phyloP scores from a whole-genome alignment of 2,113 vertebrate genomes.

The Epinephelus cyanopodus region DNA sequence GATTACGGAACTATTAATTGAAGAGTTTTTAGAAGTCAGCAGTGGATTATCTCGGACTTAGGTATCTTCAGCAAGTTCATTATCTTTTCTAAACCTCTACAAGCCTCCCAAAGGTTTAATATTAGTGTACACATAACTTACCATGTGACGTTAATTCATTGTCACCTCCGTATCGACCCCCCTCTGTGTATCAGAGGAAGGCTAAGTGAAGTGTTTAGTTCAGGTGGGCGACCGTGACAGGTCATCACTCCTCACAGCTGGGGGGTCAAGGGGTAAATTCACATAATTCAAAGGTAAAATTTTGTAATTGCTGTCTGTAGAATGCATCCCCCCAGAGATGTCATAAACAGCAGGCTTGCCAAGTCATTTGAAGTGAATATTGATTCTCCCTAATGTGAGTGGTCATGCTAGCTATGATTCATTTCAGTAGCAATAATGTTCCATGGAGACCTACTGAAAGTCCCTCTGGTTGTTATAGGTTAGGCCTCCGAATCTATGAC shows the following conservation, averaged over 20 bases:
- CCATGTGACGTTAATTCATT: slow-evolving; percentile 32
- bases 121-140: slow-evolving; percentile 23
- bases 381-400: slow-evolving; percentile 41
- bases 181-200: neutral
- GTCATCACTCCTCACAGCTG: slow-evolving; percentile 49
- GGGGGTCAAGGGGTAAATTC: slow-evolving; percentile 23
- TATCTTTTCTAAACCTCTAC: neutral
- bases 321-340: slow-evolving; percentile 22
- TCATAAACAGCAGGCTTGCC: neutral
- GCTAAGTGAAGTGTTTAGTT: slow-evolving; percentile 49
- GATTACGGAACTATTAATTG: neutral
- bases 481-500: neutral
- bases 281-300: slow-evolving; percentile 34
- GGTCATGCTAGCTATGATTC: slow-evolving; percentile 5
- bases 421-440: slow-evolving; percentile 14
- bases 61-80: neutral
- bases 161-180: slow-evolving; percentile 53
- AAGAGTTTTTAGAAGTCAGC: slow-evolving; percentile 3
- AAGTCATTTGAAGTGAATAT: slow-evolving; percentile 43
- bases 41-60: neutral
- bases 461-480: neutral
- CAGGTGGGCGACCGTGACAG: slow-evolving; percentile 32
- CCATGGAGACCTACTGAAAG: neutral
- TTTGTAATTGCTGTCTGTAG: slow-evolving; percentile 31
- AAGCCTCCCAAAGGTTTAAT: slow-evolving; percentile 10